Evolutionary conservation across 2,797 vertebrate species (phyloP), one percentile per base, ranked within the genome.

Genomic region (Sebastes kiyomatsui): DNA sequence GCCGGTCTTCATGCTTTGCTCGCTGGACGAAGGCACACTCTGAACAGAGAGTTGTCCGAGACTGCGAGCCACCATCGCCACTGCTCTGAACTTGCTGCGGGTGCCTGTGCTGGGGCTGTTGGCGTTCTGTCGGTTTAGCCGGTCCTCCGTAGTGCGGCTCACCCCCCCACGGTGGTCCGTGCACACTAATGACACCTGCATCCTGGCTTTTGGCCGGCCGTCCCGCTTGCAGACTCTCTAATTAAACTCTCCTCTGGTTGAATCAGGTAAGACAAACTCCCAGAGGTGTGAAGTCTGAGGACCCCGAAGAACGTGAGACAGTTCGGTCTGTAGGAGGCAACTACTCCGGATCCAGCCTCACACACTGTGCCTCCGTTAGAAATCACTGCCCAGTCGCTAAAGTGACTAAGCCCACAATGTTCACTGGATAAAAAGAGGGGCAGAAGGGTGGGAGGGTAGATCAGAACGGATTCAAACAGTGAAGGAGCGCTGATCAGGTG

Each of bases 181-280:
- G 92, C 98, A 99, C 67, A 97, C 96, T 54, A 99, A 96, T 4
- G 99, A 99, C 79, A 99, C 99, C 95, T 99, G 98, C 99, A 99
- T 99, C 83, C 64, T 81, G 84, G 77, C 77, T 49, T 77, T 28
- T 67, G 56, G 56, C 46, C 0, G 6, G 33, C 69, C 42, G 72
- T 75, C 66, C 66, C 11, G 65, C 58, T 18, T 56, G 68, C 23
- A 66, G 61, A 32, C 7, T 33, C 59, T 79, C 16, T 67, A 56
- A 68, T 75, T 59, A 67, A 80, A 77, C 46, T 67, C 23, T 83
- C 75, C 22, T 72, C 62, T 32, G 14, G 64, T 58, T 49, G 54
- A 77, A 67, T 70, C 72, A 62, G 80, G 71, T 30, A 13, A 6
- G 32, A 27, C 13, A 59, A 79, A 84, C 58, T 85, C 75, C 54